A percentile compares a stretch with the other conserved stretches of the same genome.
Conservation (phyloP, 2,888 invertebrate species). For the Campoplex capitator region DNA sequence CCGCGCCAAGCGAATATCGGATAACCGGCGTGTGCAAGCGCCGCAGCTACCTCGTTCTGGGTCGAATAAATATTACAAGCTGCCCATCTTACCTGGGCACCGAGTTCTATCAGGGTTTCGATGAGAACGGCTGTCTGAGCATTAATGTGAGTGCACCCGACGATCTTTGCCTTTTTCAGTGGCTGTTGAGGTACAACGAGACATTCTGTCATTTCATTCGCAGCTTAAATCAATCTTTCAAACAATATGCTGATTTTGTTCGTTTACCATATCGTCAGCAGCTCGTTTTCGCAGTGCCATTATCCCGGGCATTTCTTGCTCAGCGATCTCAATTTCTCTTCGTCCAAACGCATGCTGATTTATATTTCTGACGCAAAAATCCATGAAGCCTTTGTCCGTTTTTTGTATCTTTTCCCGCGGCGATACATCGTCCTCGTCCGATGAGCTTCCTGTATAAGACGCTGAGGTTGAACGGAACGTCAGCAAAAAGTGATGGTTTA, state of each 20-base stretch:
- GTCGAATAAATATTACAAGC: slow-evolving; percentile 99
- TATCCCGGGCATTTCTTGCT: slow-evolving; percentile 99
- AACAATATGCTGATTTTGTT: background rate
- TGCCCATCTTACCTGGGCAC: slow-evolving; percentile 97
- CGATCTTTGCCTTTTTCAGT: slow-evolving; percentile 96
- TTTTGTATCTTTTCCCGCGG: slow-evolving; percentile 97
- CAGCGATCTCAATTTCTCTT: slow-evolving; percentile 98
- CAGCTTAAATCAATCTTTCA: rapidly evolving
- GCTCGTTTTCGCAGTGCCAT: slow-evolving; percentile 97
- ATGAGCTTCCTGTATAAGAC: slow-evolving; percentile 92
- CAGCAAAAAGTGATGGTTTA: slow-evolving; percentile 73
- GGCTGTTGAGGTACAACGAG: slow-evolving; percentile 85
- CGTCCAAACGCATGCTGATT: slow-evolving; percentile 97
- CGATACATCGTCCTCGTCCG: slow-evolving; percentile 96
- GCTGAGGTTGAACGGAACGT: slow-evolving; percentile 75
- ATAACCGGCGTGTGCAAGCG: slow-evolving; percentile 95
- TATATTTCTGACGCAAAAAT: slow-evolving; percentile 98
- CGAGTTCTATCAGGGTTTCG: slow-evolving; percentile 94
- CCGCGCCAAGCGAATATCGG: slow-evolving; percentile 98
- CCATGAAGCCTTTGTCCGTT: slow-evolving; percentile 92
- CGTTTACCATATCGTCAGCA: slow-evolving; percentile 91
- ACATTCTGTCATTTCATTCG: background rate
- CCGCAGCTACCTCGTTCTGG: slow-evolving; percentile 99
- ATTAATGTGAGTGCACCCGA: slow-evolving; percentile 99
- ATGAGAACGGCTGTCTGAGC: slow-evolving; percentile 98